phyloP scores from a whole-genome alignment of 30 jellyfish, hydroid and myxozoan species.

The Chrysaora quinquecirrha region DNA sequence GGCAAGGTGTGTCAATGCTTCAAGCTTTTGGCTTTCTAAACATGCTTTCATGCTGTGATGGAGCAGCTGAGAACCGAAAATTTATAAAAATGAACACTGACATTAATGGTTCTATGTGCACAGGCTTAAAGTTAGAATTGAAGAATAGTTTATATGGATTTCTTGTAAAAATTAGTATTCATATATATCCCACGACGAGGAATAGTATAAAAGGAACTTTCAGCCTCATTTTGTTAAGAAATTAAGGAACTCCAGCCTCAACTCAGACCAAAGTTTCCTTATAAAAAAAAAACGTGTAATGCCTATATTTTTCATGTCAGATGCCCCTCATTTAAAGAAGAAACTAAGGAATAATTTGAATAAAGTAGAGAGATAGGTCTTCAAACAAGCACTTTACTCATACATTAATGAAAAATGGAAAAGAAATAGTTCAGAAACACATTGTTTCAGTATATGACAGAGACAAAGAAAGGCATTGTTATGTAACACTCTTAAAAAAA shows the following conservation, averaged over 20 bases:
- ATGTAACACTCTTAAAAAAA: not conserved
- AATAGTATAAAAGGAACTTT: no score
- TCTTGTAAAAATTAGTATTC: no score
- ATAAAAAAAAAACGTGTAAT: no score
- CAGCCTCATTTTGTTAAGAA: no score
- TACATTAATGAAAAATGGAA: not conserved
- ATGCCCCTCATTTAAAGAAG: slow-evolving; percentile 8
- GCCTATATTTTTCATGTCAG: slow-evolving; percentile 17
- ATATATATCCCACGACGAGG: no score
- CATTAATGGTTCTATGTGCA: not conserved
- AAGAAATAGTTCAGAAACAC: not conserved
- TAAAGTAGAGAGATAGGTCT: not conserved
- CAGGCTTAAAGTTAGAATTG: no score
- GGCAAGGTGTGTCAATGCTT: slow-evolving; percentile 25
- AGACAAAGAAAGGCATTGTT: not conserved
- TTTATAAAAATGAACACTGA: slow-evolving; percentile 1
- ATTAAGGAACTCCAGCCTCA: no score
- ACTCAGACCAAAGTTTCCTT: not conserved
- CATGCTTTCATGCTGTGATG: not conserved
- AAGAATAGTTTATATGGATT: no score
- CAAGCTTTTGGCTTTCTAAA: not conserved
- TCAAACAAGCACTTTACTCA: not conserved
- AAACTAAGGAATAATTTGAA: slow-evolving; percentile 7
- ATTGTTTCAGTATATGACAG: not conserved
- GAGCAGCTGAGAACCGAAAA: slow-evolving; percentile 5